These are phyloP conservation scores for Tribolium freemani DNA, from an alignment of 2,888 invertebrate genomes.

Conservation along the genomic window DNA sequence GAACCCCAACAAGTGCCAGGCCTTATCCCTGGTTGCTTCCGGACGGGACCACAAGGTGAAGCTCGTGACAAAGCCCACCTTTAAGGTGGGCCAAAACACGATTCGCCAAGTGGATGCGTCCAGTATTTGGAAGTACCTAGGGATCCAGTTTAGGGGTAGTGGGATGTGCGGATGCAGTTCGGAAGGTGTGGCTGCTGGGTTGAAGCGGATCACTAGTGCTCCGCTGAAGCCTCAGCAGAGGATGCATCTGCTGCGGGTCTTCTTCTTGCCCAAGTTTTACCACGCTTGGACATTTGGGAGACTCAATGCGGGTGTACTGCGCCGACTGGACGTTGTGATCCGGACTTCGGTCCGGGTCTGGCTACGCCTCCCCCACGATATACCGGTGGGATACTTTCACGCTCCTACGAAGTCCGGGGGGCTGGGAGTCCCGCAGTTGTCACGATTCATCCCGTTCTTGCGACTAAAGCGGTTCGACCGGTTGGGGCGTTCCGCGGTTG, in stretches of 20 bases:
- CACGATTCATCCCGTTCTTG: neutral
- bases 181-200: neutral
- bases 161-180: neutral
- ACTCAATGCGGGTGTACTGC: too few relatives aligned
- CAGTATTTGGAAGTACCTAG: neutral
- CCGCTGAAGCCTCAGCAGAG: constrained; percentile 5
- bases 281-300: neutral
- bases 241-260: neutral
- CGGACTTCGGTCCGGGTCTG: too few relatives aligned
- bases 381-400: too few relatives aligned
- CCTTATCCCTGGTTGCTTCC: neutral
- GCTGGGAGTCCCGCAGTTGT: too few relatives aligned
- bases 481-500: neutral
- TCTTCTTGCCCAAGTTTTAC: neutral
- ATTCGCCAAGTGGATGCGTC: neutral
- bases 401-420: too few relatives aligned
- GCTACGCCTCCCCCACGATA: too few relatives aligned
- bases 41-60: constrained; percentile 6
- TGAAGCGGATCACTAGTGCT: neutral
- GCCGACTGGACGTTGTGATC: too few relatives aligned
- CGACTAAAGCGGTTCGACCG: neutral
- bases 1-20: neutral
- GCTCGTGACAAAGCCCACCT: neutral
- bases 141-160: neutral
- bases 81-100: neutral